phyloP scores from a whole-genome alignment of 2,797 vertebrate genomes.

The Sebastes trivittatus region DNA sequence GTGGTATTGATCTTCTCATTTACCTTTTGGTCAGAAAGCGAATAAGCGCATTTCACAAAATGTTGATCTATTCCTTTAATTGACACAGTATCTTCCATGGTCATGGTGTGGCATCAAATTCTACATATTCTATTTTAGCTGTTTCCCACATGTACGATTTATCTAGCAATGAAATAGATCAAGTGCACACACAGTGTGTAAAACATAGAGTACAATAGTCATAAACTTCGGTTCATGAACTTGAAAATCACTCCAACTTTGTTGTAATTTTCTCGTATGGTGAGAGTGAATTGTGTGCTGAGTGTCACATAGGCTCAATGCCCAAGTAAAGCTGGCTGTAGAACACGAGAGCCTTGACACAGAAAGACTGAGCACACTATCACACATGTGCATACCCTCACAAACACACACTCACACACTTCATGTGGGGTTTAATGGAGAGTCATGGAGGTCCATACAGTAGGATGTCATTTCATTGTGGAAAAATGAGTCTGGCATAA shows the following conservation, averaged over 20 bases:
- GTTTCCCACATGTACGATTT: background rate
- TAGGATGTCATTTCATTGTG: constrained; percentile 72
- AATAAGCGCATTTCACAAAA: background rate
- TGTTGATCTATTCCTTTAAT: background rate
- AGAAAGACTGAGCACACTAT: constrained; percentile 24
- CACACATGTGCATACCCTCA: constrained; percentile 38
- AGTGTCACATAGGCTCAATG: constrained; percentile 25
- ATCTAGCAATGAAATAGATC: constrained; percentile 19
- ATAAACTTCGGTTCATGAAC: constrained; percentile 32
- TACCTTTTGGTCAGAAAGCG: background rate
- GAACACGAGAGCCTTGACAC: constrained; percentile 46
- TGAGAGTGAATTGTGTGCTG: constrained; percentile 15
- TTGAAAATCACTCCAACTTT: constrained; percentile 17
- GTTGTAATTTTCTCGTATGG: constrained; percentile 13
- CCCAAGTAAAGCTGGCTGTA: constrained; percentile 36
- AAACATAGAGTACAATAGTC: constrained; percentile 31
- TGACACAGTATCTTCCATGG: background rate
- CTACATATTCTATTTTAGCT: background rate
- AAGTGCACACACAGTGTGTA: background rate
- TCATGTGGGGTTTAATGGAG: constrained; percentile 67
- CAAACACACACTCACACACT: constrained; percentile 13
- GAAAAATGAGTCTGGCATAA: constrained; percentile 75
- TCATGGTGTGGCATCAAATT: background rate
- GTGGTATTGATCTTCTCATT: background rate
- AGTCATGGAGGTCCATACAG: constrained; percentile 67